These are phyloP conservation scores for Drosophila picticornis DNA, from an alignment of 2,888 invertebrate species.

Conservation along the genomic window DNA sequence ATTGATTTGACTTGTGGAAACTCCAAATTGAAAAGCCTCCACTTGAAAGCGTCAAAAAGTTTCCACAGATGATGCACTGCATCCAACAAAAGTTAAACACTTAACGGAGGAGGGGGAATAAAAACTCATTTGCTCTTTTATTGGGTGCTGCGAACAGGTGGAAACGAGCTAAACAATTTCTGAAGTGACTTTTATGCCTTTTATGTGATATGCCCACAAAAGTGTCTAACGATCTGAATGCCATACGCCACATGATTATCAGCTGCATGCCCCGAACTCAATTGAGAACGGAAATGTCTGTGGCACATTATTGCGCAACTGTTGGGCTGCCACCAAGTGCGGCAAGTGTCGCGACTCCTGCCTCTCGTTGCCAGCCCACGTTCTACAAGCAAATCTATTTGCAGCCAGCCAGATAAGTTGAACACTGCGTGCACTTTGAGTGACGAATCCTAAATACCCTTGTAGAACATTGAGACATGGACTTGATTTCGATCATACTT, in stretches of 20 bases:
- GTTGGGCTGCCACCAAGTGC: conserved; percentile 32
- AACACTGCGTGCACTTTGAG: not conserved
- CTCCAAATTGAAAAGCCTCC: conserved; percentile 42
- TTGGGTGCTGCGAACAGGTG: conserved; percentile 39
- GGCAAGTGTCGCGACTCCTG: conserved; percentile 30
- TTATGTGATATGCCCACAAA: conserved; percentile 18
- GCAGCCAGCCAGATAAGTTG: conserved; percentile 37
- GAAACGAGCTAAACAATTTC: conserved; percentile 13
- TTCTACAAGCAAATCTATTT: conserved; percentile 46
- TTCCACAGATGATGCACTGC: conserved; percentile 30
- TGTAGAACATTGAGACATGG: not conserved
- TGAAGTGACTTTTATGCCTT: conserved; percentile 21
- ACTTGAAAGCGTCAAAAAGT: conserved; percentile 56
- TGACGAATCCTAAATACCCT: conserved; percentile 22
- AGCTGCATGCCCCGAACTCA: conserved; percentile 49
- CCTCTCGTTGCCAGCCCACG: conserved; percentile 36
- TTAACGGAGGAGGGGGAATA: not conserved
- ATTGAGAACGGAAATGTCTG: conserved; percentile 72
- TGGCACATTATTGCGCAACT: conserved; percentile 56
- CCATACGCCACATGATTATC: conserved; percentile 31
- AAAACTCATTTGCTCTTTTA: conserved; percentile 8
- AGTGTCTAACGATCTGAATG: conserved; percentile 14
- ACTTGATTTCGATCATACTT: not conserved
- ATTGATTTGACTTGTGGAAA: conserved; percentile 42
- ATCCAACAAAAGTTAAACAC: conserved; percentile 6